Evolutionary conservation across 2,888 invertebrate species (phyloP).

Genomic region (Himalopsyche tibetana): DNA sequence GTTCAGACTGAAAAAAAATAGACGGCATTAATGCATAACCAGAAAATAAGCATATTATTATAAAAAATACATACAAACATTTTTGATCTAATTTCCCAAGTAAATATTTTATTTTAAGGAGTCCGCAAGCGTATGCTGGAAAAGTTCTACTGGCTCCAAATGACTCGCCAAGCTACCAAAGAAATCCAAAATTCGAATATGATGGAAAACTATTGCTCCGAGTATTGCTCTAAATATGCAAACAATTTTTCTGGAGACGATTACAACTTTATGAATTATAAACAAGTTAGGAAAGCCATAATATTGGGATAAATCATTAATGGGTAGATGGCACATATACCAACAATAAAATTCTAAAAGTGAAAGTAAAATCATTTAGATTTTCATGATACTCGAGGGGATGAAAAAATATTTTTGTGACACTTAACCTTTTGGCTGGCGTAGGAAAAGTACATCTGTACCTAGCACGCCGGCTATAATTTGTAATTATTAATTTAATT

Average conservation of each 20-base stretch:
- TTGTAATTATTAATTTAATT: too few relatives aligned
- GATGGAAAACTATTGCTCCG: slow-evolving; percentile 72
- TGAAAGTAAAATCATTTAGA: neutral
- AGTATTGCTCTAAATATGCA: slow-evolving; percentile 73
- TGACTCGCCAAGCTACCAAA: slow-evolving; percentile 75
- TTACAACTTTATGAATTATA: neutral
- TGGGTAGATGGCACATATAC: neutral
- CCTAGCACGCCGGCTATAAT: too few relatives aligned
- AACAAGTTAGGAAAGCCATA: slow-evolving; percentile 36
- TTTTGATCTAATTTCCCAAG: neutral
- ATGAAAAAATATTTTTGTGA: too few relatives aligned
- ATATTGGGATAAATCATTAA: neutral
- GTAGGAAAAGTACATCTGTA: too few relatives aligned
- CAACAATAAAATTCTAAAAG: neutral
- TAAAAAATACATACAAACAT: neutral
- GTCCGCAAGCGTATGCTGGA: slow-evolving; percentile 73
- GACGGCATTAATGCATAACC: too few relatives aligned
- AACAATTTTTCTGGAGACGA: slow-evolving; percentile 72
- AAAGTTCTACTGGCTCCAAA: slow-evolving; percentile 76
- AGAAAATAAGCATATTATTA: slow-evolving; percentile 11
- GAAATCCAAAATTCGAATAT: slow-evolving; percentile 72
- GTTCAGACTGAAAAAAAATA: too few relatives aligned
- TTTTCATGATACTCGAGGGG: too few relatives aligned
- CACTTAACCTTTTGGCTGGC: too few relatives aligned
- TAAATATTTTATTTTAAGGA: slow-evolving; percentile 68